Evolutionary conservation across 2,888 invertebrate genomes (phyloP).

Genomic region (Sinelater perroti): DNA sequence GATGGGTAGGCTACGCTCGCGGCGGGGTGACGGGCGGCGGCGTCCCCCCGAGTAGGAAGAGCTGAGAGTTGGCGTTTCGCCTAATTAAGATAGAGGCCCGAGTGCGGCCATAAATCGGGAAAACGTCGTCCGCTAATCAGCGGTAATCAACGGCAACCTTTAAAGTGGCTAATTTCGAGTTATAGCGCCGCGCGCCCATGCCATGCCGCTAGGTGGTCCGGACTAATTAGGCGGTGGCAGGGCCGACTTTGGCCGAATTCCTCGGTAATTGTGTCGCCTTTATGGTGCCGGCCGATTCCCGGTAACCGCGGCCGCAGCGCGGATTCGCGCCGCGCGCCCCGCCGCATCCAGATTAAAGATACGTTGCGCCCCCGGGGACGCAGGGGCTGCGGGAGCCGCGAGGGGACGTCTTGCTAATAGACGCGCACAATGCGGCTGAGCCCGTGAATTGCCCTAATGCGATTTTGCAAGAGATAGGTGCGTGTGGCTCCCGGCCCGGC

Average conservation of each 20-base stretch:
- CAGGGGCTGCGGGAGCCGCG: conserved; percentile 45
- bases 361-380: conserved; percentile 41
- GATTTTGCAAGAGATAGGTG: conserved; percentile 38
- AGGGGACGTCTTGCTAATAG: conserved; percentile 41
- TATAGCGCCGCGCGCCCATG: conserved; percentile 26
- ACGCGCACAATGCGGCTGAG: conserved; percentile 43
- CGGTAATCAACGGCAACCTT: conserved; percentile 32
- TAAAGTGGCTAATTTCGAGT: conserved; percentile 37
- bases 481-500: too few relatives aligned
- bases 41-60: too few relatives aligned
- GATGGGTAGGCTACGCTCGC: too few relatives aligned
- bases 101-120: conserved; percentile 23
- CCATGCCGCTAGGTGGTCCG: conserved; percentile 41
- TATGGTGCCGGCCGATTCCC: conserved; percentile 28
- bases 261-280: conserved; percentile 31
- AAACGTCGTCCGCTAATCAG: conserved; percentile 20
- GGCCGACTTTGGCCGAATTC: conserved; percentile 37
- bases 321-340: conserved; percentile 36
- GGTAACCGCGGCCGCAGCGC: conserved; percentile 23
- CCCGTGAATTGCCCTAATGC: conserved; percentile 47
- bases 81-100: conserved; percentile 25
- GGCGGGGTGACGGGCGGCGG: too few relatives aligned
- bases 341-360: conserved; percentile 47
- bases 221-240: conserved; percentile 42
- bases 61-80: too few relatives aligned